Evolutionary conservation across 2,113 vertebrate species (phyloP).

Genomic region (Centropus bengalensis): DNA sequence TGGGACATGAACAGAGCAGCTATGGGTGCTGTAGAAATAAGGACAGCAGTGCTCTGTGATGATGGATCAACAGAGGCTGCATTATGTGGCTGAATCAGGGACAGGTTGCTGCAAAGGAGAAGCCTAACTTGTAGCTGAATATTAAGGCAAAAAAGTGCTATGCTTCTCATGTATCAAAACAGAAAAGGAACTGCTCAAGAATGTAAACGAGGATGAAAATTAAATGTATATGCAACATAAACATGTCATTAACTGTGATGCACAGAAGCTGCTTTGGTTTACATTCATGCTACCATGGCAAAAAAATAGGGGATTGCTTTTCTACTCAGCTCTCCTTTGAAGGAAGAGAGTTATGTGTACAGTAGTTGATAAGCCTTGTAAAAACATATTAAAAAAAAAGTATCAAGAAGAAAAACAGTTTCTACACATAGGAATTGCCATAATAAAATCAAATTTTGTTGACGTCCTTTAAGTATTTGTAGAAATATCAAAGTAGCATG

Average conservation of each 20-base stretch:
- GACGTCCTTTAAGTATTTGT: neutral
- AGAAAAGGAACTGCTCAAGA: neutral
- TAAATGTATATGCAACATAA: neutral
- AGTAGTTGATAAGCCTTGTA: neutral
- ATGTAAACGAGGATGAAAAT: neutral
- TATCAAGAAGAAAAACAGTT: neutral
- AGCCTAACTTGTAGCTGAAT: neutral
- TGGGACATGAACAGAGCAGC: neutral
- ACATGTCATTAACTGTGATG: neutral
- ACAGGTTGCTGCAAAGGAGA: neutral
- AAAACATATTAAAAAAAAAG: neutral
- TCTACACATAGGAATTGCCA: neutral
- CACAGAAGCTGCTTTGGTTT: neutral
- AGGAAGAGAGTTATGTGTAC: neutral
- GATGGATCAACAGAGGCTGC: neutral
- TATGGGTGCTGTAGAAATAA: neutral
- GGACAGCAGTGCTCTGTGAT: neutral
- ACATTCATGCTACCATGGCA: neutral
- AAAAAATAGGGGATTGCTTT: neutral
- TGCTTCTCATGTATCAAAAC: neutral
- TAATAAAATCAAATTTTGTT: neutral
- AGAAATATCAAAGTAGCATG: neutral
- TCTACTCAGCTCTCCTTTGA: neutral
- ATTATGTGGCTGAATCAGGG: neutral
- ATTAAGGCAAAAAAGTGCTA: neutral